Conservation (phyloP, 2,888 invertebrate species). For the Clepsis dumicolana region DNA sequence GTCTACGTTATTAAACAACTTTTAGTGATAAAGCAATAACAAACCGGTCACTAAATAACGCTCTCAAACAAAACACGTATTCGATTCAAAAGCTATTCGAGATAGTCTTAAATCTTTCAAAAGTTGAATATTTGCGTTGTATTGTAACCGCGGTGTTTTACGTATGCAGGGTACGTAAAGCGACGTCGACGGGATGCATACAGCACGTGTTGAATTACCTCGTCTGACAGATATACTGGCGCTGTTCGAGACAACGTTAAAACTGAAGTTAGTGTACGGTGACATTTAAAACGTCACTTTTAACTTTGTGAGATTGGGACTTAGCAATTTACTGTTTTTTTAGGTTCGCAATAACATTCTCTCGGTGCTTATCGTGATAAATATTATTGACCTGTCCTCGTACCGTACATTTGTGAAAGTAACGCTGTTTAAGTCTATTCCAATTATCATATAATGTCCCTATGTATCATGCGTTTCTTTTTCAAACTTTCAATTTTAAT, state of each 20-base stretch:
- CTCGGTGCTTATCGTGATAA: too few relatives aligned
- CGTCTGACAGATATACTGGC: slow-evolving; percentile 51
- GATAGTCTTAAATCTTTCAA: slow-evolving; percentile 43
- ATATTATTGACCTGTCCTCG: too few relatives aligned
- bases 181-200: slow-evolving; percentile 37
- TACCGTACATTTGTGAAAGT: too few relatives aligned
- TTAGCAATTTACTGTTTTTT: neutral
- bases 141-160: slow-evolving; percentile 40
- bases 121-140: slow-evolving; percentile 43
- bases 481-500: neutral
- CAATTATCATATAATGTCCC: too few relatives aligned
- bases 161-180: slow-evolving; percentile 32
- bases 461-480: too few relatives aligned
- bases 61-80: slow-evolving; percentile 25
- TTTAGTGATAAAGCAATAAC: slow-evolving; percentile 12
- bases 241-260: slow-evolving; percentile 17
- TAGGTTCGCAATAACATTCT: too few relatives aligned
- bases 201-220: slow-evolving; percentile 57
- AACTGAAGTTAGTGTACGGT: slow-evolving; percentile 4
- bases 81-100: slow-evolving; percentile 42
- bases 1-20: too few relatives aligned
- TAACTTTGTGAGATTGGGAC: slow-evolving; percentile 4
- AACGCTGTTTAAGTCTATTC: too few relatives aligned
- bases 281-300: slow-evolving; percentile 19
- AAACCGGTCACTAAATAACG: slow-evolving; percentile 18